A percentile compares a stretch with the other conserved stretches of the same genome.
Evolutionary conservation across 2,797 vertebrate species (phyloP).

Genomic region (Chaetophractus vellerosus): DNA sequence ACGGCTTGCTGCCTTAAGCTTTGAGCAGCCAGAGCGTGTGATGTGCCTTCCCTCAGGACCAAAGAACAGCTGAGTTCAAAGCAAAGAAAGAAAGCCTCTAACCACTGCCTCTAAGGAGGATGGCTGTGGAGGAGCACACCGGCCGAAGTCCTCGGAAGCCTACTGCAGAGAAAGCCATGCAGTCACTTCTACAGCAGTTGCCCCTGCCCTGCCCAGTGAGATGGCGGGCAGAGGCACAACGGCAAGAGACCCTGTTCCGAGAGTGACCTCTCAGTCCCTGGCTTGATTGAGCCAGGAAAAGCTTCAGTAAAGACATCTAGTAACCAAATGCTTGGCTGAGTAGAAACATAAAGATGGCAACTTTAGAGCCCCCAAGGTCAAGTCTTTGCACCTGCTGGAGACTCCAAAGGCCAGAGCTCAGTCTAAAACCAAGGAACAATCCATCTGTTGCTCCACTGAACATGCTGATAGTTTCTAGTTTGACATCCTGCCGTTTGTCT

Average conservation of each 20-base stretch:
- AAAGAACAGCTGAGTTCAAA: background rate
- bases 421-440: background rate
- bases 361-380: constrained; percentile 5
- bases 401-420: background rate
- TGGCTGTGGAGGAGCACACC: background rate
- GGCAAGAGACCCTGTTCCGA: background rate
- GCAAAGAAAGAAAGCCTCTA: background rate
- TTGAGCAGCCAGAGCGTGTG: background rate
- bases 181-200: background rate
- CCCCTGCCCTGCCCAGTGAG: background rate
- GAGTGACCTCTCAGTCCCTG: background rate
- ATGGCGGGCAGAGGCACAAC: background rate
- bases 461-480: background rate
- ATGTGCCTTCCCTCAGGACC: background rate
- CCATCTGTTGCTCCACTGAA: background rate
- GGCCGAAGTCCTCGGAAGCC: background rate
- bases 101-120: background rate
- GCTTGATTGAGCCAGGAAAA: constrained; percentile 28
- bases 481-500: background rate
- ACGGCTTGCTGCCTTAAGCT: rapidly evolving
- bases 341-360: constrained; percentile 11
- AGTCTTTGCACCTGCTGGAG: no score
- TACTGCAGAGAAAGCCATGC: background rate
- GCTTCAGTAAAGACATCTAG: background rate
- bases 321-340: background rate